phyloP scores from a whole-genome alignment of 1,140 invertebrate genomes.

The Cyclina sinensis region DNA sequence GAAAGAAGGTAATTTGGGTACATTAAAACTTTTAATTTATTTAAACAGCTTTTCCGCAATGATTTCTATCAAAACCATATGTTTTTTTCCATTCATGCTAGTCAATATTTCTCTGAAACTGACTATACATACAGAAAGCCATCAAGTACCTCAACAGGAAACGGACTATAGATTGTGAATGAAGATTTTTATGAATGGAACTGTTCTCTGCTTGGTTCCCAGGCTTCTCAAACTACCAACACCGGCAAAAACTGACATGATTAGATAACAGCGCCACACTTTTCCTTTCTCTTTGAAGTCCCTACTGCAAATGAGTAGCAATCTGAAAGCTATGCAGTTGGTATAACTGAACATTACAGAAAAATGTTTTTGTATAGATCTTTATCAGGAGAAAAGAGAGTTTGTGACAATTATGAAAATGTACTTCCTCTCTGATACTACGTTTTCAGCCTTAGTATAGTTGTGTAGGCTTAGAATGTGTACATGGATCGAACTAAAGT shows the following conservation, averaged over 20 bases:
- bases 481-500: too few relatives aligned
- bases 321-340: conserved; percentile 3
- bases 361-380: too few relatives aligned
- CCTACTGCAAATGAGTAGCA: conserved; percentile 4
- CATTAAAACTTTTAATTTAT: conserved; percentile 29
- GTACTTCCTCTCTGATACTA: too few relatives aligned
- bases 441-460: too few relatives aligned
- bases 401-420: too few relatives aligned
- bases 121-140: background rate
- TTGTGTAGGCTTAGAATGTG: too few relatives aligned
- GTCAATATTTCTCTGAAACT: conserved; percentile 8
- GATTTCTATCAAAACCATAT: conserved; percentile 35
- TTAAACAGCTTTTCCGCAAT: conserved; percentile 11
- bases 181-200: conserved; percentile 61
- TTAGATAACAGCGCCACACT: conserved; percentile 28
- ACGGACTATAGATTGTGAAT: conserved; percentile 48
- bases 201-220: background rate
- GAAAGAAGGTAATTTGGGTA: background rate
- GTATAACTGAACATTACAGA: background rate
- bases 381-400: too few relatives aligned
- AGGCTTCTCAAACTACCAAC: conserved; percentile 31
- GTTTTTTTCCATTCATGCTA: background rate
- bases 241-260: conserved; percentile 19
- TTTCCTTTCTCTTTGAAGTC: conserved; percentile 27
- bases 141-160: background rate